phyloP scores from a whole-genome alignment of 2,888 invertebrate species.

The Drosophila setosimentum region DNA sequence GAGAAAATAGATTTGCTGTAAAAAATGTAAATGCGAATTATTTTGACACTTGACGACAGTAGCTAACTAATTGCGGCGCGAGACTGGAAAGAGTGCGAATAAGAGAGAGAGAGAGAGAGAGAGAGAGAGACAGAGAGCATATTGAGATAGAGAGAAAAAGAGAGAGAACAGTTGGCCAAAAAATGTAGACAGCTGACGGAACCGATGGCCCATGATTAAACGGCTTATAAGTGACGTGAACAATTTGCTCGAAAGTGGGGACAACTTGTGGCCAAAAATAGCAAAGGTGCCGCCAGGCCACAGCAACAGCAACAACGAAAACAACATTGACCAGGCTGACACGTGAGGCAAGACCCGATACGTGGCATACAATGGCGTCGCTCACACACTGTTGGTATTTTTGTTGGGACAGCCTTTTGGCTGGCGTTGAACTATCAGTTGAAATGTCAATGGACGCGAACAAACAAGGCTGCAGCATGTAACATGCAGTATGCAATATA shows the following conservation, averaged over 20 bases:
- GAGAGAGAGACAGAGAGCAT: neutral
- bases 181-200: conserved; percentile 70
- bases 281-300: conserved; percentile 19
- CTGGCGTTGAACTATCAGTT: conserved; percentile 7
- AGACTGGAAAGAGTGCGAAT: neutral
- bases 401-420: conserved; percentile 4
- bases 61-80: conserved; percentile 73
- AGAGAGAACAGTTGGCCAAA: neutral
- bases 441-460: conserved; percentile 23
- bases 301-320: neutral
- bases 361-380: neutral
- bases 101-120: neutral
- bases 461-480: conserved; percentile 9
- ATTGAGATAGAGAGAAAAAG: neutral
- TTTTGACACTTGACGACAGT: conserved; percentile 79
- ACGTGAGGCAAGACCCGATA: conserved; percentile 25
- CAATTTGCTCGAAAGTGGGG: conserved; percentile 40
- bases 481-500: conserved; percentile 32
- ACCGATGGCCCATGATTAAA: conserved; percentile 69
- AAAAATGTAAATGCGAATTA: conserved; percentile 69
- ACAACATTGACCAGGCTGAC: conserved; percentile 1
- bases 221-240: conserved; percentile 72
- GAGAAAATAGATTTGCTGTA: conserved; percentile 74
- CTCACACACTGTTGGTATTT: neutral
- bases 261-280: conserved; percentile 29